Percentiles rank a stretch among this genome's conserved stretches.
phyloP scores from a whole-genome alignment of 2,888 invertebrate species.

The Netelia melanura region DNA sequence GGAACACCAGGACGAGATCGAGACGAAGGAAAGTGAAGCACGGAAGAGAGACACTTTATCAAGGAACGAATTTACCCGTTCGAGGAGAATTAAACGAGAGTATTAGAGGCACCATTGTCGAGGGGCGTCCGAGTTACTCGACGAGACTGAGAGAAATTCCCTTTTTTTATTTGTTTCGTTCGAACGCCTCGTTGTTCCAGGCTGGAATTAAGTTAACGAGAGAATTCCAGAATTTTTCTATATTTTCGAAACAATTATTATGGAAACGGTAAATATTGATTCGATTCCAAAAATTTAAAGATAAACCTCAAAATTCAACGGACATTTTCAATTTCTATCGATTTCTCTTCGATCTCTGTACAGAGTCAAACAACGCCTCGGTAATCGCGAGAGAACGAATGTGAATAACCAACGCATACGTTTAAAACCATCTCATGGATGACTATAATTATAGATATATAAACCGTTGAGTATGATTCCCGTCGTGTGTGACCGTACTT shows the following conservation, averaged over 20 bases:
- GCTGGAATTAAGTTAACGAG: no score
- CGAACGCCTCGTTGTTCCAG: not conserved
- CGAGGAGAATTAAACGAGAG: slow-evolving; percentile 43
- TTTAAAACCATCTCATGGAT: not conserved
- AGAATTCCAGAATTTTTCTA: no score
- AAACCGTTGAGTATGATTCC: not conserved
- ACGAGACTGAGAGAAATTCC: slow-evolving; percentile 16
- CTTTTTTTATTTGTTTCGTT: slow-evolving; percentile 35
- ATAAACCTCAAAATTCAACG: not conserved
- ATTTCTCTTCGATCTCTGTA: not conserved
- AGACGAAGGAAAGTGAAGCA: slow-evolving; percentile 9
- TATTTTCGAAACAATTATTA: no score
- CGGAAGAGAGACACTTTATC: slow-evolving; percentile 46
- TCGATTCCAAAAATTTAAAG: no score
- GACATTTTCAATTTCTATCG: not conserved
- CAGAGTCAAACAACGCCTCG: not conserved
- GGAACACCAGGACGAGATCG: not conserved
- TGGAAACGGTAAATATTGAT: no score
- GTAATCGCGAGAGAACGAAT: slow-evolving; percentile 25
- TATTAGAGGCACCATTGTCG: slow-evolving; percentile 37
- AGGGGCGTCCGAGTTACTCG: slow-evolving; percentile 3
- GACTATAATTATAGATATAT: slow-evolving; percentile 3
- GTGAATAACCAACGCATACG: not conserved
- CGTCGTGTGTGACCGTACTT: slow-evolving; percentile 1
- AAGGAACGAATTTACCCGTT: slow-evolving; percentile 43